A percentile compares a stretch with the other conserved stretches of the same genome.
These are phyloP conservation scores for Gymnocephalus cernua DNA, from an alignment of 2,113 vertebrate genomes.

Conservation along the genomic window DNA sequence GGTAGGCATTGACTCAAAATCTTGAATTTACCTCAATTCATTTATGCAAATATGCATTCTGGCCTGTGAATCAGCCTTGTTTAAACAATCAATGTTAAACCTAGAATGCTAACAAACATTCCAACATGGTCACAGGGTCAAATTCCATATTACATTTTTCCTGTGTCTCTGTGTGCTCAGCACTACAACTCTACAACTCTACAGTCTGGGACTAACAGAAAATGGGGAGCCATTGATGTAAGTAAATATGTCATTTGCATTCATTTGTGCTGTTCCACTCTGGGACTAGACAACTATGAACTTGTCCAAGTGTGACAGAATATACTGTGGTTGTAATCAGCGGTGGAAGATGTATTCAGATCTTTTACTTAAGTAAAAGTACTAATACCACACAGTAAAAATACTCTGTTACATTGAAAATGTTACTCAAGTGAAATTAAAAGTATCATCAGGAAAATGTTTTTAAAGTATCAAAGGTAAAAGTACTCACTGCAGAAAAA, in stretches of 20 bases:
- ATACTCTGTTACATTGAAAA: no score
- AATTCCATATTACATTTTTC: slow-evolving; percentile 62
- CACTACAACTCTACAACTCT: background rate
- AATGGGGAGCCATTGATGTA: slow-evolving; percentile 10
- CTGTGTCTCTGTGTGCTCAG: slow-evolving; percentile 5
- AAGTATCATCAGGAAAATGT: no score
- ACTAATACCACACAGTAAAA: no score
- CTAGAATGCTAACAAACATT: slow-evolving; percentile 45
- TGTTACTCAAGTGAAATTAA: no score
- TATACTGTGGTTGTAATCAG: background rate
- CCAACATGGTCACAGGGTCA: slow-evolving; percentile 64
- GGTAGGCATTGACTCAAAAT: background rate
- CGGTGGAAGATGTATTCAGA: no score
- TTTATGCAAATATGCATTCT: slow-evolving; percentile 5
- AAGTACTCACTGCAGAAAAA: no score
- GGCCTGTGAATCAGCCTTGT: slow-evolving; percentile 1
- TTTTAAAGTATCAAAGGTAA: no score
- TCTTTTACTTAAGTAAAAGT: no score
- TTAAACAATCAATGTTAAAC: slow-evolving; percentile 41
- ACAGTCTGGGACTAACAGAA: background rate
- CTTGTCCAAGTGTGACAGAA: background rate
- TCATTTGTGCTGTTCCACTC: background rate
- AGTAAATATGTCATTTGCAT: slow-evolving; percentile 31
- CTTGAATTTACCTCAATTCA: background rate
- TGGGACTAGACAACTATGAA: background rate